Base-by-base conservation (phyloP, 2,113 vertebrate genomes). In the Oreochromis tanganicae region DNA sequence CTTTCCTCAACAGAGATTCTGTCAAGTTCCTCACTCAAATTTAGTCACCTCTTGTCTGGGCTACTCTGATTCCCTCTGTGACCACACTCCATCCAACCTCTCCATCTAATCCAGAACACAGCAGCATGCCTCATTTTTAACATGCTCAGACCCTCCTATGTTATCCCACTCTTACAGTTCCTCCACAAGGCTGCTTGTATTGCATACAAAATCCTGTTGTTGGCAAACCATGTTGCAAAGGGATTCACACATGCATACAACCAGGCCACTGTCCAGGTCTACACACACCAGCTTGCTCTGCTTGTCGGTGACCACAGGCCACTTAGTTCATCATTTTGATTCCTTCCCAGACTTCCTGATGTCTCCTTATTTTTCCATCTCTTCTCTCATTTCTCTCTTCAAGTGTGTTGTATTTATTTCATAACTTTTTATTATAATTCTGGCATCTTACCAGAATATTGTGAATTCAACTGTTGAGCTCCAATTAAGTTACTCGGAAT, bases 181-280 rank as follows among this genome's bases (percentile, higher is more conserved):
- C 75, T 57, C 78, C 73, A 32, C 75, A 36, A 78, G 81, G 84
- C 83, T 57, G 71, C 55, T 85, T 68, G 48, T 34, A 50, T 17
- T 79, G 91, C 92, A 94, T 91, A 82, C 80, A 50, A 87, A 92
- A 89, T 87, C 63, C 13, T 86, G 27, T 78, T 75, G 36, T 71
- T 88, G 89, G 91, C 89, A 91, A 87, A 82, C 79, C 24, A 50
- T 7, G 61, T 85, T 85, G 50, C 80, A 71, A 59, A 87, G 81
- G 54, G 82, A 83, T 73, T 88, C 59, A 79, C 59, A 84, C 50
- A 71, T 68, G n/a, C 55, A 50, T 81, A 54, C 14, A 66, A 61
- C 36, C 87, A 75, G 82, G 86, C 82, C 56, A 73, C 59, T 36
- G 32, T 89, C 82, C 84, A 87, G 83, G 41, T 82, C 57, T 10